A percentile compares a stretch with the other conserved stretches of the same genome.
Evolutionary conservation across 1,140 invertebrate genomes (phyloP).

Genomic region (Drosophila malerkotliana): DNA sequence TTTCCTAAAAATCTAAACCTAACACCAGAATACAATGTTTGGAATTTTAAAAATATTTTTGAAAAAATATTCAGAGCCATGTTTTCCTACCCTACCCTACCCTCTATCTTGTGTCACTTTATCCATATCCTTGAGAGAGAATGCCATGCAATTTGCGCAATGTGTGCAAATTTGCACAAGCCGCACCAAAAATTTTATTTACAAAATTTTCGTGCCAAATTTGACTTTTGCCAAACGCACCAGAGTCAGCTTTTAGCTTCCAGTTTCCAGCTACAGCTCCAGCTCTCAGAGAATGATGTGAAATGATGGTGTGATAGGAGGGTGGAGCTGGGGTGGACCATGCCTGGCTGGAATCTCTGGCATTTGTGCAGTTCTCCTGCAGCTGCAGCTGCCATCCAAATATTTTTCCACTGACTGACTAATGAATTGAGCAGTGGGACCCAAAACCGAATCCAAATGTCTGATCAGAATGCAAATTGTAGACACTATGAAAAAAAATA

Average conservation of each 20-base stretch:
- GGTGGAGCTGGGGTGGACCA: no score
- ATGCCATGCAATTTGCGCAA: slow-evolving; percentile 72
- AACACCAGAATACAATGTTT: no score
- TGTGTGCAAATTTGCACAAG: slow-evolving; percentile 72
- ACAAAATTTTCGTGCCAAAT: slow-evolving; percentile 56
- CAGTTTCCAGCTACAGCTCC: no score
- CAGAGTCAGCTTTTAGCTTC: neutral
- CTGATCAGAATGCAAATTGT: slow-evolving; percentile 44
- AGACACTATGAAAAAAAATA: neutral
- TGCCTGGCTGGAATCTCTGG: slow-evolving; percentile 7
- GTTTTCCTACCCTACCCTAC: no score
- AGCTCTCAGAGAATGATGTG: slow-evolving; percentile 4
- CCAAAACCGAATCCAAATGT: slow-evolving; percentile 29
- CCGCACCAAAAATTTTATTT: slow-evolving; percentile 57
- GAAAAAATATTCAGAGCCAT: neutral
- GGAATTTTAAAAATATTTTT: neutral
- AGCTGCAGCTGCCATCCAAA: slow-evolving; percentile 32
- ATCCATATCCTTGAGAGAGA: neutral
- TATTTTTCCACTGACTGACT: slow-evolving; percentile 60
- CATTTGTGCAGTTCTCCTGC: slow-evolving; percentile 17
- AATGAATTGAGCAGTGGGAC: slow-evolving; percentile 50
- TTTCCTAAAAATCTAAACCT: neutral
- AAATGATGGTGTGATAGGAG: neutral
- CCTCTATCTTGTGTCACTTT: neutral
- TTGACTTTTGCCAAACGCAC: slow-evolving; percentile 46